Percentiles rank a stretch among this genome's conserved stretches.
Conservation (phyloP, 2,113 vertebrate genomes). For the Ceyx melanurus region DNA sequence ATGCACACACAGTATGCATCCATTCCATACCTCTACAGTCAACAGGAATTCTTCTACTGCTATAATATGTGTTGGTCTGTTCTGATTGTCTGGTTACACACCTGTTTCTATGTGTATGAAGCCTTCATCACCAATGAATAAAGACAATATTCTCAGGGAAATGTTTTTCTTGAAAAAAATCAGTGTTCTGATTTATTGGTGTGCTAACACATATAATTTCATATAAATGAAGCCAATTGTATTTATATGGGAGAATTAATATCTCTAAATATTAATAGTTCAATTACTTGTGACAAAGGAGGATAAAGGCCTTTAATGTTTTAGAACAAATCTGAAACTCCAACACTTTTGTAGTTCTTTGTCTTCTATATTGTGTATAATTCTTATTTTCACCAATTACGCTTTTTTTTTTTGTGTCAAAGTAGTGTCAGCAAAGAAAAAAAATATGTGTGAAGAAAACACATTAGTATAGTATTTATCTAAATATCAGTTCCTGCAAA, state of each 20-base stretch:
- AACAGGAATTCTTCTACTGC: neutral
- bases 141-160: neutral
- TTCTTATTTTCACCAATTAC: neutral
- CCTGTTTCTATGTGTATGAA: neutral
- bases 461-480: neutral
- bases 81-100: neutral
- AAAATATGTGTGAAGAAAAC: neutral
- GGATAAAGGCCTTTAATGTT: neutral
- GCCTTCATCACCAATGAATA: neutral
- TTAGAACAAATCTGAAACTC: neutral
- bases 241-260: neutral
- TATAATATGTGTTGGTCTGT: neutral
- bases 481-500: neutral
- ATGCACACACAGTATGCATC: neutral
- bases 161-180: neutral
- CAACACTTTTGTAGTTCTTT: neutral
- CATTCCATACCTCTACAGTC: neutral
- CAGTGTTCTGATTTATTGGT: neutral
- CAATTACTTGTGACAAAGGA: neutral
- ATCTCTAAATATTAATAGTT: neutral
- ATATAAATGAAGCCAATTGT: neutral
- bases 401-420: neutral
- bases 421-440: neutral
- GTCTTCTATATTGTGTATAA: neutral
- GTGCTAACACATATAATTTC: neutral